Evolutionary conservation across 2,888 invertebrate species (phyloP).

Genomic region (Philereme transversata): DNA sequence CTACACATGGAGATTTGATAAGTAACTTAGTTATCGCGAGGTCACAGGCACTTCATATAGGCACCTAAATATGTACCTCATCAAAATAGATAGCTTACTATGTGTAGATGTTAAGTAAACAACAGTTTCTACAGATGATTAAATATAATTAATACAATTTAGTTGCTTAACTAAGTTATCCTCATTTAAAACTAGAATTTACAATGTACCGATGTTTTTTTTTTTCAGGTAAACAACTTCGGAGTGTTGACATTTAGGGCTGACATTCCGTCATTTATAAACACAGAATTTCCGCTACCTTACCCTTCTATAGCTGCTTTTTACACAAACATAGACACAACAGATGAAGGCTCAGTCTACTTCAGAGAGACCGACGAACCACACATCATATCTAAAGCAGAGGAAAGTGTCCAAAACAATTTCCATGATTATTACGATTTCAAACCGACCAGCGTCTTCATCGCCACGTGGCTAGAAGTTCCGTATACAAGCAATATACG

Average conservation of each 20-base stretch:
- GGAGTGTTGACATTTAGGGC: conserved; percentile 95
- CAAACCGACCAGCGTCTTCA: conserved; percentile 89
- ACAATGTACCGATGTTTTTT: conserved; percentile 8
- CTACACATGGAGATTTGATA: conserved; percentile 39
- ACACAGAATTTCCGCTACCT: conserved; percentile 94
- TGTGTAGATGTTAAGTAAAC: conserved; percentile 36
- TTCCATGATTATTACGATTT: conserved; percentile 90
- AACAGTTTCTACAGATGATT: conserved; percentile 18
- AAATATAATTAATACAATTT: background rate
- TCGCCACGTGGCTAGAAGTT: conserved; percentile 96
- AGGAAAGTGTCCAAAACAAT: conserved; percentile 87
- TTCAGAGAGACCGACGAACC: conserved; percentile 87
- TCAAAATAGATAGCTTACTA: conserved; percentile 44
- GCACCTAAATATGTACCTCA: conserved; percentile 40
- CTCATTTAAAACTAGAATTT: too few relatives aligned
- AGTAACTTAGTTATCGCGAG: conserved; percentile 41
- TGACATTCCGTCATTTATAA: conserved; percentile 93
- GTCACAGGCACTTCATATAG: conserved; percentile 49
- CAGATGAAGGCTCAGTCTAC: conserved; percentile 88
- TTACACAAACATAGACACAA: conserved; percentile 95
- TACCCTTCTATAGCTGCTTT: conserved; percentile 95
- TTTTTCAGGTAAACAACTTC: conserved; percentile 93
- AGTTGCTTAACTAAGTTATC: too few relatives aligned
- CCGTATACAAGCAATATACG: conserved; percentile 89
- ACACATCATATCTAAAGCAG: conserved; percentile 86